These are phyloP conservation scores for Melinaea menophilus DNA, from an alignment of 2,888 invertebrate genomes.

Conservation along the genomic window DNA sequence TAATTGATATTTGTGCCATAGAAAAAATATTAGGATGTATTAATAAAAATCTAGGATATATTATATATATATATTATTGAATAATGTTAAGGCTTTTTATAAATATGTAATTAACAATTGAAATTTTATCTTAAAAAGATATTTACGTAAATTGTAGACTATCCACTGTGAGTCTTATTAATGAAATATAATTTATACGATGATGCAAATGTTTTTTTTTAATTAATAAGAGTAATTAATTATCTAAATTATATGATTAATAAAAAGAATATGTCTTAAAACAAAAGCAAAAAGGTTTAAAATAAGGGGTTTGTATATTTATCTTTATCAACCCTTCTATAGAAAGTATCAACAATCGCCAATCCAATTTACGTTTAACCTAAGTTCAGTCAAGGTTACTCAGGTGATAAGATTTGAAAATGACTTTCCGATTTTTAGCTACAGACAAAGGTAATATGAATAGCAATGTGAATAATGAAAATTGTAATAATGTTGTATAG, in stretches of 20 bases:
- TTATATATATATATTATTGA: conserved; percentile 12
- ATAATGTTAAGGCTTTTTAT: conserved; percentile 17
- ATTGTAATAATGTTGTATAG: no score
- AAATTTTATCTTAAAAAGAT: conserved; percentile 55
- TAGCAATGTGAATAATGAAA: neutral
- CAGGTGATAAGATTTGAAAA: conserved; percentile 14
- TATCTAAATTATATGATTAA: no score
- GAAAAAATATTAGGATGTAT: neutral
- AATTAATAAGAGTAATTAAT: no score
- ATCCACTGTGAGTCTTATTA: conserved; percentile 64
- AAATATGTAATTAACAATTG: conserved; percentile 28
- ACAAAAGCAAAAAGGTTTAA: neutral
- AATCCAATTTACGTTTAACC: conserved; percentile 24
- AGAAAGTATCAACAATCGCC: conserved; percentile 23
- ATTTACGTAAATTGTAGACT: conserved; percentile 44
- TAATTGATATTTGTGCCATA: neutral
- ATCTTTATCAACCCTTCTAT: conserved; percentile 20
- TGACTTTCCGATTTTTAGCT: neutral
- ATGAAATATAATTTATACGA: conserved; percentile 58
- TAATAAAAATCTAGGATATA: neutral
- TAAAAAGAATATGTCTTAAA: no score
- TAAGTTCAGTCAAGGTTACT: conserved; percentile 14
- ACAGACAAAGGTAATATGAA: neutral
- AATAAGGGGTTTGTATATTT: neutral
- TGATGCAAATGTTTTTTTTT: neutral